Conservation (phyloP, 2,113 vertebrate genomes). For the Ictalurus punctatus region DNA sequence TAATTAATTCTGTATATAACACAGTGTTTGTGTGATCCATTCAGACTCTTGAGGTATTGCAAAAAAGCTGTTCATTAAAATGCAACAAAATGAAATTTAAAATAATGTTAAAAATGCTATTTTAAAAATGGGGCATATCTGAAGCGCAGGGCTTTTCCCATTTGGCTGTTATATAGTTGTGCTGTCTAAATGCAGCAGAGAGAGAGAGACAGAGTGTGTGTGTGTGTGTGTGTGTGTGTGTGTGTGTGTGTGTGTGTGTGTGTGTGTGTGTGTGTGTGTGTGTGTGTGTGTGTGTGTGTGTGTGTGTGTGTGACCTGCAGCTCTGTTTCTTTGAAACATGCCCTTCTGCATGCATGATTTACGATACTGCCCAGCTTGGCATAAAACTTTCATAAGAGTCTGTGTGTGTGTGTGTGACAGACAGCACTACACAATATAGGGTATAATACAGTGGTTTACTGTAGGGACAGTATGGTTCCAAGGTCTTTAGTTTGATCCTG, state of each 20-base stretch:
- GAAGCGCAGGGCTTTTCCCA: background rate
- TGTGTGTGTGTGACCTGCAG: background rate
- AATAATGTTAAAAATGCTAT: background rate
- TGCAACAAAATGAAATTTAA: background rate
- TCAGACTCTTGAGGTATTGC: background rate
- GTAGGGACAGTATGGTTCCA: background rate
- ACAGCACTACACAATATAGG: background rate
- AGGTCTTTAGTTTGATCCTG: background rate
- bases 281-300: slow-evolving; percentile 23
- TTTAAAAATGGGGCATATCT: background rate
- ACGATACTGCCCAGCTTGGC: slow-evolving; percentile 41
- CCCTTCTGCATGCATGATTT: slow-evolving; percentile 63
- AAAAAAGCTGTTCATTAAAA: background rate
- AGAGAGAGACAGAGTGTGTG: background rate
- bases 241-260: slow-evolving; percentile 11
- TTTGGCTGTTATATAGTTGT: background rate
- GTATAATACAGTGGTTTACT: background rate
- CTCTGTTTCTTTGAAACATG: slow-evolving; percentile 51
- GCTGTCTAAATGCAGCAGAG: background rate
- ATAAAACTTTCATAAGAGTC: slow-evolving; percentile 58
- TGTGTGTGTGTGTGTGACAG: background rate
- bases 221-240: background rate
- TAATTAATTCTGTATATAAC: too few species aligned
- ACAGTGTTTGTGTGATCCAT: background rate
- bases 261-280: slow-evolving; percentile 15